Base-by-base conservation (phyloP, 2,797 vertebrate genomes). In the Selene dorsalis region DNA sequence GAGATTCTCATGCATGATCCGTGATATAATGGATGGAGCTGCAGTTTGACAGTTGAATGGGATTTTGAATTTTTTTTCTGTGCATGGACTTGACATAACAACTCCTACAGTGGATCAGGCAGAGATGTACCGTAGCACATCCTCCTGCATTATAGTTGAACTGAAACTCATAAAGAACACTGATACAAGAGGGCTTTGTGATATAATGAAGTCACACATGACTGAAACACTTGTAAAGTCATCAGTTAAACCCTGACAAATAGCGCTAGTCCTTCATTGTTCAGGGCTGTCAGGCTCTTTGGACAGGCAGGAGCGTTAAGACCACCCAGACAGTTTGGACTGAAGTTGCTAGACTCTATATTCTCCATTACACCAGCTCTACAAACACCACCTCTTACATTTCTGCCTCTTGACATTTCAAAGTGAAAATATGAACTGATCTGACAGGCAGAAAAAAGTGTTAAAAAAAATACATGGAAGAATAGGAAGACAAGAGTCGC, bases 171-270 rank as follows among this genome's bases (percentile, higher is more conserved):
- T 20, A 35, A 24, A 39, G 58, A 14, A 32, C 2, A 12, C 6
- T 47, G 3, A 74, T 22, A 35, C 26, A 70, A 68, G 59, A 50
- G 7, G 20, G 2, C 22, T 56, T 62, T 58, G 32, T 35, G 7
- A 8, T 0, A 0, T 45, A 28, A 69, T 18, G 12, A 18, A 6
- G 12, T 26, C 26, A 26, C 11, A 22, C 6, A 9, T 20, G 4
- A 35, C 28, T 22, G 8, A 65, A 11, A 30, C 52, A n/a, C 17
- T 41, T 22, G 32, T 35, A 67, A 73, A 82, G 72, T 84, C 78
- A 92, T 89, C 81, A 70, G 24, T 87, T 80, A 85, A 43, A 20
- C 18, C n/a, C 41, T 43, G 53, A 60, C 83, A 48, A 47, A 64
- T n/a, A 64, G 82, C 80, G 80, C 81, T 62, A 70, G 74, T 79